phyloP scores from a whole-genome alignment of 2,888 invertebrate species.

The Lymantria monacha region DNA sequence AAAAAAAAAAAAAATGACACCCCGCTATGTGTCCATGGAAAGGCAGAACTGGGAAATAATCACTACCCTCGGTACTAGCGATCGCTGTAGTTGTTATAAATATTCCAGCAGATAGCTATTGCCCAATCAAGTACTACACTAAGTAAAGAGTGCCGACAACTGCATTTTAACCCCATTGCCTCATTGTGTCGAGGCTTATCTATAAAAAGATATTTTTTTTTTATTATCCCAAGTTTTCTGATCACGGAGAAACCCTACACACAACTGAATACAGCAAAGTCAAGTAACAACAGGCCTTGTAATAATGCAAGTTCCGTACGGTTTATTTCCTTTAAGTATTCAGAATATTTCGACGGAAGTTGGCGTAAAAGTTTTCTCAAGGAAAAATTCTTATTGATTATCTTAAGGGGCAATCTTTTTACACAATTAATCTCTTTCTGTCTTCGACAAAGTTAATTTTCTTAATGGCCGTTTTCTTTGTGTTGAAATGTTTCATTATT shows the following conservation, averaged over 20 bases:
- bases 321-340: constrained; percentile 39
- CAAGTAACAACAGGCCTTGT: constrained; percentile 11
- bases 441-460: constrained; percentile 18
- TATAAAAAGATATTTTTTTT: too few species aligned
- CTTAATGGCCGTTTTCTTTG: constrained; percentile 16
- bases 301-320: constrained; percentile 28
- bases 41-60: too few species aligned
- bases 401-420: constrained; percentile 11
- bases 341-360: constrained; percentile 10
- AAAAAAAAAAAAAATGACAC: too few species aligned
- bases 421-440: constrained; percentile 29
- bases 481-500: background rate
- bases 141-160: too few species aligned
- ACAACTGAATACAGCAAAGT: constrained; percentile 3
- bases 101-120: too few species aligned
- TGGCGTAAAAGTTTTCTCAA: constrained; percentile 1
- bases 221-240: background rate
- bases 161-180: too few species aligned
- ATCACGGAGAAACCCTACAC: background rate
- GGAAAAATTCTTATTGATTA: constrained; percentile 46
- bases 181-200: too few species aligned
- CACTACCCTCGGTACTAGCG: too few species aligned
- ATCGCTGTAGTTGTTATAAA: too few species aligned
- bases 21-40: too few species aligned
- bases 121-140: too few species aligned